Evolutionary conservation across 1,140 invertebrate species (phyloP).

Genomic region (Notospermus geniculatus): DNA sequence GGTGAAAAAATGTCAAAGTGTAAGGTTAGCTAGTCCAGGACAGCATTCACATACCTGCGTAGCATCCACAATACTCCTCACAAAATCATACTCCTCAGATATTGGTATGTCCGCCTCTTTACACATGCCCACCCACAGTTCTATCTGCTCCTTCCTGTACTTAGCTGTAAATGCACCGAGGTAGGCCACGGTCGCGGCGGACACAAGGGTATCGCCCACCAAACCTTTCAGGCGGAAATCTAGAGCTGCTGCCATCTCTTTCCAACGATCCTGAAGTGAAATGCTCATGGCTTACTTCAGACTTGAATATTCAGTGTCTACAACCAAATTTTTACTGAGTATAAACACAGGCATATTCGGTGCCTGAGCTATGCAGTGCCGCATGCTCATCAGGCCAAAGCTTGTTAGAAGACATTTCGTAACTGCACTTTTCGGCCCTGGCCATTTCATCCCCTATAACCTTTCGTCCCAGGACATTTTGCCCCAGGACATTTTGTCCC

Average conservation of each 20-base stretch:
- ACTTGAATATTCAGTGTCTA: too few species aligned
- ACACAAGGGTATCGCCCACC: slow-evolving; percentile 50
- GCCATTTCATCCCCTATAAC: too few species aligned
- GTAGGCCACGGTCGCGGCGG: slow-evolving; percentile 50
- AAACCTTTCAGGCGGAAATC: slow-evolving; percentile 47
- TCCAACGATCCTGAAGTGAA: slow-evolving; percentile 69
- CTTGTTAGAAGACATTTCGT: too few species aligned
- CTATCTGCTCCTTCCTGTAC: slow-evolving; percentile 42
- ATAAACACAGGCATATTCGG: not conserved
- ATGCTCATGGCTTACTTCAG: too few species aligned
- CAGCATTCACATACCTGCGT: slow-evolving; percentile 44
- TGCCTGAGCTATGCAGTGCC: too few species aligned
- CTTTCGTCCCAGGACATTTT: too few species aligned
- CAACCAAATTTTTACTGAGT: not conserved
- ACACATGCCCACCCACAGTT: slow-evolving; percentile 40
- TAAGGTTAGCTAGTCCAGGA: too few species aligned
- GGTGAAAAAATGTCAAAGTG: not conserved
- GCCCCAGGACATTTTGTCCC: too few species aligned
- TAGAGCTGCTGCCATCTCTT: slow-evolving; percentile 65
- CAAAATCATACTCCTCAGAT: slow-evolving; percentile 62
- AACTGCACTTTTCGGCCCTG: too few species aligned
- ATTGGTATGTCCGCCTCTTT: slow-evolving; percentile 43
- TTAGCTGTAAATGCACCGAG: slow-evolving; percentile 49
- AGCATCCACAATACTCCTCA: slow-evolving; percentile 73
- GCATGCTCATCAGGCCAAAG: too few species aligned